A percentile compares a stretch with the other conserved stretches of the same genome.
Conservation (phyloP, 2,113 vertebrate genomes). For the Oryzias celebensis region DNA sequence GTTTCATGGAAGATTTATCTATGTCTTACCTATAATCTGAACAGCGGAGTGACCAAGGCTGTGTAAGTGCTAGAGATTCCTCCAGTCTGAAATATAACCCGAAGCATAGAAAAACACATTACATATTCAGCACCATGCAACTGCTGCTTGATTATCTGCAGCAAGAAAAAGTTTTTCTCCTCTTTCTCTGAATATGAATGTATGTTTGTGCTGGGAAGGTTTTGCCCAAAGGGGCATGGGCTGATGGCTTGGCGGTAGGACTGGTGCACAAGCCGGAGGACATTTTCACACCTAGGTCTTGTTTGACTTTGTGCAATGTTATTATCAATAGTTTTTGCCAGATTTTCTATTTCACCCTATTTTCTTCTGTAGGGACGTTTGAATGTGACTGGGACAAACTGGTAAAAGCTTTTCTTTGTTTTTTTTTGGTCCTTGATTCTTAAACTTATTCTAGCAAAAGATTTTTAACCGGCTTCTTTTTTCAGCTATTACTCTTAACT, state of each 20-base stretch:
- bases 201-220: constrained; percentile 47
- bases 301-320: constrained; percentile 59
- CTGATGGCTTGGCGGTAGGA: constrained; percentile 41
- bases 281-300: constrained; percentile 60
- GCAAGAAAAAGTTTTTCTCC: constrained; percentile 33
- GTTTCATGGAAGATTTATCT: constrained; percentile 62
- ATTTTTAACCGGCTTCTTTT: no score
- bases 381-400: constrained; percentile 42
- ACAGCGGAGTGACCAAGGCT: constrained; percentile 49
- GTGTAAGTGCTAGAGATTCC: constrained; percentile 34
- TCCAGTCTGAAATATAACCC: constrained; percentile 57
- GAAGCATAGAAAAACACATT: constrained; percentile 45
- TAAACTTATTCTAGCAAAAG: constrained; percentile 10
- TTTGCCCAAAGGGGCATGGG: constrained; percentile 46
- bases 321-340: constrained; percentile 26
- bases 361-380: constrained; percentile 39
- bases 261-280: constrained; percentile 53
- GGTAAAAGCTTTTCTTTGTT: constrained; percentile 37
- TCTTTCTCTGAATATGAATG: constrained; percentile 27
- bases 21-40: constrained; percentile 46
- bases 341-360: constrained; percentile 29
- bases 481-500: constrained; percentile 8
- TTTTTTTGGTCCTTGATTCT: constrained; percentile 17
- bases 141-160: constrained; percentile 56
- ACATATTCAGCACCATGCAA: constrained; percentile 56